phyloP scores from a whole-genome alignment of 2,797 vertebrate species.

The Myotis pilosus region DNA sequence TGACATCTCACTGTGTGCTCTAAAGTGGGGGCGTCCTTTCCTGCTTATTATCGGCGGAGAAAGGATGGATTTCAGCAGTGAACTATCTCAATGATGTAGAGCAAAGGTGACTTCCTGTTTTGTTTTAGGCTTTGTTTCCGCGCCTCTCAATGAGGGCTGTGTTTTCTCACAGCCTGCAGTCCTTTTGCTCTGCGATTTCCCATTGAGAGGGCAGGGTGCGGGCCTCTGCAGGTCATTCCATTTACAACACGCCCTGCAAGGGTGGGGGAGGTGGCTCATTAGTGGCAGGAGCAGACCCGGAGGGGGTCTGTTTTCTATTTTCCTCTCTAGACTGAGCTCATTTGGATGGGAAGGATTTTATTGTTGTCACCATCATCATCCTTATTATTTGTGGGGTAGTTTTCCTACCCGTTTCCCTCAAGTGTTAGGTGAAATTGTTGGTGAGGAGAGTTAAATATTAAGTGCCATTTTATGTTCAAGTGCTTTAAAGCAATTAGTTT shows the following conservation, averaged over 20 bases:
- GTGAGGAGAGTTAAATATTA: not conserved
- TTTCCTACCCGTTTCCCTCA: not conserved
- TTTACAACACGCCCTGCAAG: not conserved
- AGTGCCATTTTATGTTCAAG: not conserved
- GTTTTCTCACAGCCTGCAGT: slow-evolving; percentile 18
- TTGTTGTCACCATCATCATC: not conserved
- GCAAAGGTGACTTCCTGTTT: slow-evolving; percentile 70
- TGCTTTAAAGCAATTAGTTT: slow-evolving; percentile 12
- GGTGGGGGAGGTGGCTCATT: not conserved
- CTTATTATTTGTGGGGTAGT: not conserved
- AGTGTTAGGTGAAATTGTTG: not conserved
- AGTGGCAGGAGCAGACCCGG: not conserved
- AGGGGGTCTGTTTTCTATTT: slow-evolving; percentile 68
- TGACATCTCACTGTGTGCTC: not conserved
- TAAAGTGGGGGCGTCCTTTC: not conserved
- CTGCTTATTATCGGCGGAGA: slow-evolving; percentile 6
- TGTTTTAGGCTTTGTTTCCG: slow-evolving; percentile 52
- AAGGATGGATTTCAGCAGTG: slow-evolving; percentile 2
- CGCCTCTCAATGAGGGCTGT: not conserved
- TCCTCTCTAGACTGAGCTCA: slow-evolving; percentile 46
- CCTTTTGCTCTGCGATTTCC: not conserved
- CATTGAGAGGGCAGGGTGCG: not conserved
- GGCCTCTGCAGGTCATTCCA: not conserved
- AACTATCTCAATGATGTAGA: slow-evolving; percentile 9
- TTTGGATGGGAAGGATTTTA: slow-evolving; percentile 45